A percentile compares a stretch with the other conserved stretches of the same genome.
These are phyloP conservation scores for Pogonocherus hispidulus DNA, from an alignment of 2,888 invertebrate species.

Conservation along the genomic window DNA sequence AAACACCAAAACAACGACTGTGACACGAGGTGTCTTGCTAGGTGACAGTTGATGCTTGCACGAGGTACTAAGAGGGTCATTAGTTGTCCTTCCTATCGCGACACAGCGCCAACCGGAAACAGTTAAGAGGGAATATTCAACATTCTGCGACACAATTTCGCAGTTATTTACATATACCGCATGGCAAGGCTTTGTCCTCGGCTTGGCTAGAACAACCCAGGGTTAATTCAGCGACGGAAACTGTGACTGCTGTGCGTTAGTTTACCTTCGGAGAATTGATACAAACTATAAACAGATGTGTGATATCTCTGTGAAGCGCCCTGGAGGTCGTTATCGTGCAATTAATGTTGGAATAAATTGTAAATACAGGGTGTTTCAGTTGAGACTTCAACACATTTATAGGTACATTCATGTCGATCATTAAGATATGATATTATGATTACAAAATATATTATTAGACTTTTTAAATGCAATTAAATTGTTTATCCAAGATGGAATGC, in stretches of 20 bases:
- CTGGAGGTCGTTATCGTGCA: too few relatives aligned
- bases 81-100: slow-evolving; percentile 51
- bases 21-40: slow-evolving; percentile 60
- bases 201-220: not conserved
- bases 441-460: too few relatives aligned
- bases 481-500: too few relatives aligned
- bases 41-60: slow-evolving; percentile 60
- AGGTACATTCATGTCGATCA: too few relatives aligned
- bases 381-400: too few relatives aligned
- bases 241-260: not conserved
- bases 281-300: not conserved
- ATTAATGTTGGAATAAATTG: too few relatives aligned
- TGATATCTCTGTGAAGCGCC: not conserved
- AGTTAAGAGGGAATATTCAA: slow-evolving; percentile 35
- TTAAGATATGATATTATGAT: too few relatives aligned
- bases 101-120: slow-evolving; percentile 33
- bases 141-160: slow-evolving; percentile 29
- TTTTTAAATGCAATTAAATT: too few relatives aligned
- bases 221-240: slow-evolving; percentile 17
- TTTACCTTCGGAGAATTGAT: slow-evolving; percentile 15
- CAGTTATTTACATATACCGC: slow-evolving; percentile 22
- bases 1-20: slow-evolving; percentile 64
- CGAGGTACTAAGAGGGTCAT: slow-evolving; percentile 54
- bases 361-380: too few relatives aligned
- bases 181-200: slow-evolving; percentile 19